Percentiles rank a stretch among this genome's conserved stretches.
Conservation (phyloP, 64 coral and sea anemone genomes). For the Actinia tenebrosa region DNA sequence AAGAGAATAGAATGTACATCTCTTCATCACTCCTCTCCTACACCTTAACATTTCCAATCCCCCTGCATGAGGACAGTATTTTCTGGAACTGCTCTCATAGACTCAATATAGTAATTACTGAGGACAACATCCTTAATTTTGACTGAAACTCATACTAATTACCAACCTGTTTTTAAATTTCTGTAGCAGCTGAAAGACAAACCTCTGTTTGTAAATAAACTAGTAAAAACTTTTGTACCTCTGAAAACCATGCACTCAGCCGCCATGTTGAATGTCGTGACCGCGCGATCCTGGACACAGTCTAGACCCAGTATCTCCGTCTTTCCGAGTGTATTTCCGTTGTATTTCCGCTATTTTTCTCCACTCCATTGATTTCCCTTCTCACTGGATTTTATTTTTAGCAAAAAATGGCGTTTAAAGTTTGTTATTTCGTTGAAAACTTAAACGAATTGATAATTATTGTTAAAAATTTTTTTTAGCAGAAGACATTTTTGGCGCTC, state of each 20-base stretch:
- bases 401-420: not conserved
- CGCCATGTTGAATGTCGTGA: not conserved
- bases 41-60: too few relatives aligned
- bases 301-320: not conserved
- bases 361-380: conserved; percentile 39
- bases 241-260: not conserved
- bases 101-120: too few relatives aligned
- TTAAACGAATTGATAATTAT: too few relatives aligned
- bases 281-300: not conserved
- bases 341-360: not conserved
- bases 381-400: too few relatives aligned
- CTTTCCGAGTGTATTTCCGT: too few relatives aligned
- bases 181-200: not conserved
- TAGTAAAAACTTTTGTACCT: not conserved
- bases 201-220: not conserved
- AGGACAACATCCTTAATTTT: not conserved
- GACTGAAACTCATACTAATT: not conserved
- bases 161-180: conserved; percentile 4
- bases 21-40: too few relatives aligned
- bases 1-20: too few relatives aligned
- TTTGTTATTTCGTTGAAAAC: too few relatives aligned
- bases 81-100: too few relatives aligned
- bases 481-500: too few relatives aligned
- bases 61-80: too few relatives aligned
- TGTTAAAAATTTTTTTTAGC: too few relatives aligned